Conservation (phyloP, 2,113 vertebrate species). For the Nothocercus julius region DNA sequence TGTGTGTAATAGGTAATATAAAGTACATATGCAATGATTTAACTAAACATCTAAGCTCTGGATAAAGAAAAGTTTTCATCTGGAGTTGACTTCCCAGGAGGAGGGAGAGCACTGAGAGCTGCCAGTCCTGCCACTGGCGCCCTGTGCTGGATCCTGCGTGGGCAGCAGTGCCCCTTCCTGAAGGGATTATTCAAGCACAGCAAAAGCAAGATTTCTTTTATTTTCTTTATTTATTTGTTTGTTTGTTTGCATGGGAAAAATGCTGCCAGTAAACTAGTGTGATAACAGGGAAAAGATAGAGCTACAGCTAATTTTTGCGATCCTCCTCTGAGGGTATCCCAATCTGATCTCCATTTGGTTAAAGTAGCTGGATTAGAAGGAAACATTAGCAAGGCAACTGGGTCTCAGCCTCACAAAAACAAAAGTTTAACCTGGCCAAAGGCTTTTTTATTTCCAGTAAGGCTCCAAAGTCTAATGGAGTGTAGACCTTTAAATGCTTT, state of each 20-base stretch:
- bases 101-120: background rate
- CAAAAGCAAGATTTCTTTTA: background rate
- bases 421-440: constrained; percentile 62
- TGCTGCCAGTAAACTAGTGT: background rate
- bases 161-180: background rate
- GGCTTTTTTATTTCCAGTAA: background rate
- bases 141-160: background rate
- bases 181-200: background rate
- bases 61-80: constrained; percentile 51
- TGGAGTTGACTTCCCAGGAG: constrained; percentile 19
- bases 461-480: background rate
- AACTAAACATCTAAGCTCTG: constrained; percentile 53
- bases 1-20: constrained; percentile 70
- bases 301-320: background rate
- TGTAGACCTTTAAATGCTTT: constrained; percentile 16
- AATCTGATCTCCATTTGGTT: constrained; percentile 56
- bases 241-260: constrained; percentile 16
- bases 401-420: background rate
- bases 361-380: background rate
- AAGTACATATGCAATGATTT: constrained; percentile 63
- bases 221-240: background rate
- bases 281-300: background rate
- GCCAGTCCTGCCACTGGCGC: background rate
- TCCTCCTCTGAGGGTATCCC: background rate
- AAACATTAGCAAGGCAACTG: background rate